Evolutionary conservation across 2,113 vertebrate genomes (phyloP), one percentile per base, ranked within the genome.

Genomic region (Vombatus ursinus): DNA sequence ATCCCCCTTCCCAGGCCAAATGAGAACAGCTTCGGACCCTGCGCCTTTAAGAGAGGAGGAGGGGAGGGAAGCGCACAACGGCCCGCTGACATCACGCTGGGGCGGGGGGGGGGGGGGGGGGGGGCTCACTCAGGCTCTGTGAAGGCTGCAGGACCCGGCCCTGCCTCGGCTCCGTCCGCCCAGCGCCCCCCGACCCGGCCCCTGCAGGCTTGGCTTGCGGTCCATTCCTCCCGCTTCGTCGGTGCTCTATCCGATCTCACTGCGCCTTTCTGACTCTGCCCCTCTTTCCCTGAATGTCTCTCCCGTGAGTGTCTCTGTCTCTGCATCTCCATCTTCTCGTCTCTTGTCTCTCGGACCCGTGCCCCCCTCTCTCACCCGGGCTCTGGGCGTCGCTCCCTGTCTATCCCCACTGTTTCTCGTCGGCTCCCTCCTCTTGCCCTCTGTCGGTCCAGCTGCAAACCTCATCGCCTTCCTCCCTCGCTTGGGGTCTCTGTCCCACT

Each of bases 21-120:
- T n/a, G 50, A 52, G 37, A 37, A 16, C 49, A 84, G 68, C 68
- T n/a, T 77, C 14, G 68, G 68, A n/a, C 92, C 96, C 96, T 96
- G 96, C 96, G 97, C 97, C 97, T 97, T 98, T 98, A 98, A 98
- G 97, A 97, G 97, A 97, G 97, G n/a, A 68, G 28, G 31, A 31
- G 3, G 68, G 68, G 37, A 37, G 68, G 37, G 52, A 77, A 77
- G 68, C 37, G 68, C 68, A 77, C 68, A 37, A 77, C 68, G 96
- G 96, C 97, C 97, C 98, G 97, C 97, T 98, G 98, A 98, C 97
- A 98, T 98, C 97, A 98, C 97, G 97, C 95, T 95, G 94, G 96
- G 97, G 52, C 92, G 94, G 96, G 94, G 93, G 52, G 94, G 31
- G 8, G 37, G 51, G 48, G 84, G 44, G 50, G 19, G 95, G 53